Evolutionary conservation across 2,888 invertebrate genomes (phyloP).

Genomic region (Drosophila phalerata): DNA sequence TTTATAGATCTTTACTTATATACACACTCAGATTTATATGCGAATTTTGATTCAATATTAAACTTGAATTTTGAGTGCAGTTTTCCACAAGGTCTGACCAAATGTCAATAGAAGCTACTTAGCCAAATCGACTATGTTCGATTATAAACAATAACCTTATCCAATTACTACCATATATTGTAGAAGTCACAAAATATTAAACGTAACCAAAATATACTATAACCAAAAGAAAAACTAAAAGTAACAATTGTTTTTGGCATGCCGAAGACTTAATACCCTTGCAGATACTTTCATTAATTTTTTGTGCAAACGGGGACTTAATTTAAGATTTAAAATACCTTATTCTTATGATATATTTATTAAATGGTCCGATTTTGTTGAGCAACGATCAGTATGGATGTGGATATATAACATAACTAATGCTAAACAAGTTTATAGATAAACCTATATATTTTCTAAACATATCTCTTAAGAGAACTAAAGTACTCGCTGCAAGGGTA

Average conservation of each 20-base stretch:
- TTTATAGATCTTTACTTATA: conserved; percentile 34
- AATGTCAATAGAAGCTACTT: conserved; percentile 35
- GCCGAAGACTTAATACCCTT: conserved; percentile 7
- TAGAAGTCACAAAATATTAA: conserved; percentile 43
- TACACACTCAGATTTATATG: conserved; percentile 6
- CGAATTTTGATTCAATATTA: neutral
- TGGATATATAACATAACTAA: too few relatives aligned
- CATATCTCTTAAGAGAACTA: too few relatives aligned
- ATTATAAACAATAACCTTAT: conserved; percentile 10
- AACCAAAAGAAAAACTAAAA: neutral
- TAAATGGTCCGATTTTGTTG: too few relatives aligned
- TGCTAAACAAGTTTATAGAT: too few relatives aligned
- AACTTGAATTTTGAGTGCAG: conserved; percentile 19
- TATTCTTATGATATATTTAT: neutral
- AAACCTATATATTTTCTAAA: too few relatives aligned
- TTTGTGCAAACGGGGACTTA: too few relatives aligned
- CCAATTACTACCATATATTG: conserved; percentile 11
- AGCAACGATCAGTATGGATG: too few relatives aligned
- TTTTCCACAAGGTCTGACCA: conserved; percentile 56
- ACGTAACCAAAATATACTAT: conserved; percentile 23
- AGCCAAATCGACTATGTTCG: conserved; percentile 29
- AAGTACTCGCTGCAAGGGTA: neutral
- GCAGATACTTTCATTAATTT: neutral
- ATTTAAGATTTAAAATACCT: neutral
- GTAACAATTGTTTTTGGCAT: neutral